These are phyloP conservation scores for Nasonia oneida DNA, from an alignment of 2,888 invertebrate genomes.

Conservation along the genomic window DNA sequence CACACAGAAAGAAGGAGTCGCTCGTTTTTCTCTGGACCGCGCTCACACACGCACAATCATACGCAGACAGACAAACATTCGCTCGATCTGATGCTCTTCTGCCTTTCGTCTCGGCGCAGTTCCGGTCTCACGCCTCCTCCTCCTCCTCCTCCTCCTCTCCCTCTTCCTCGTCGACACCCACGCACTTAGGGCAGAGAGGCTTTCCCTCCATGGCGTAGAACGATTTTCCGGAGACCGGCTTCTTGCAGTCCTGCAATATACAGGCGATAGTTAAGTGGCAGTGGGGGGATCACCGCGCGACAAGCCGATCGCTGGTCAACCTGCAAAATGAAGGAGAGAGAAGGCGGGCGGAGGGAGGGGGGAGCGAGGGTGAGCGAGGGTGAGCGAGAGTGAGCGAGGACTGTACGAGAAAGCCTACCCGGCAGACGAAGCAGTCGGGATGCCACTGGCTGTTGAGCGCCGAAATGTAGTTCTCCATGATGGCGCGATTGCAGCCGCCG, in stretches of 20 bases:
- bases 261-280: not conserved
- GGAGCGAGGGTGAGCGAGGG: not conserved
- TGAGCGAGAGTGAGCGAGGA: no score
- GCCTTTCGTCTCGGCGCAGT: not conserved
- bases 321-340: not conserved
- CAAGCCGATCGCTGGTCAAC: not conserved
- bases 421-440: conserved; percentile 98
- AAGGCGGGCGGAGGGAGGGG: not conserved
- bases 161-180: conserved; percentile 93
- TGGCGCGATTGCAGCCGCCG: conserved; percentile 96
- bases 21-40: conserved; percentile 26
- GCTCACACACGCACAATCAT: not conserved
- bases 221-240: conserved; percentile 94
- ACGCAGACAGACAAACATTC: not conserved
- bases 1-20: not conserved
- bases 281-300: not conserved
- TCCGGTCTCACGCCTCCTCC: conserved; percentile 62
- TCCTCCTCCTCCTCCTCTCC: conserved; percentile 79
- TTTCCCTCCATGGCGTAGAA: conserved; percentile 98
- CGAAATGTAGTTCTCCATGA: conserved; percentile 99
- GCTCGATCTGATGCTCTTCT: conserved; percentile 8
- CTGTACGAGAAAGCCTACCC: conserved; percentile 83
- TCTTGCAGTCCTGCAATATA: conserved; percentile 91
- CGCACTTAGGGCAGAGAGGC: conserved; percentile 96
- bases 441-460: conserved; percentile 99